A percentile compares a stretch with the other conserved stretches of the same genome.
Evolutionary conservation across 2,888 invertebrate genomes (phyloP).

Genomic region (Eristalis pertinax): DNA sequence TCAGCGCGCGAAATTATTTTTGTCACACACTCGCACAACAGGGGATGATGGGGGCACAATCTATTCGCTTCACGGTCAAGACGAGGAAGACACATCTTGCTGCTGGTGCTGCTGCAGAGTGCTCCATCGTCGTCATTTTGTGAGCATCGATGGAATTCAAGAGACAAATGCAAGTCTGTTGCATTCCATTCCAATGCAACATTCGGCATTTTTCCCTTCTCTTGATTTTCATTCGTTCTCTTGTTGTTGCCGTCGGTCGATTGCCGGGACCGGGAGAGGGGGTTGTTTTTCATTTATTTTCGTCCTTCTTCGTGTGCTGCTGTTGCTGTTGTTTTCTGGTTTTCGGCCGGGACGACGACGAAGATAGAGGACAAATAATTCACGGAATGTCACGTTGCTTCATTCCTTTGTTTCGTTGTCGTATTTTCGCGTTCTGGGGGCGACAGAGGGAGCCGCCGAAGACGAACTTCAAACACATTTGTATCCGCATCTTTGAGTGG

Average conservation of each 20-base stretch:
- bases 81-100: constrained; percentile 44
- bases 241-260: background rate
- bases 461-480: constrained; percentile 32
- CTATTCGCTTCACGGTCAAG: constrained; percentile 64
- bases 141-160: constrained; percentile 49
- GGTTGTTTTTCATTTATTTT: constrained; percentile 49
- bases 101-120: constrained; percentile 28
- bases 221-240: constrained; percentile 34
- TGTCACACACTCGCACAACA: constrained; percentile 38
- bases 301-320: constrained; percentile 9
- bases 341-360: constrained; percentile 23
- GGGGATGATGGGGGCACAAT: constrained; percentile 31
- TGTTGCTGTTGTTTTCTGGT: background rate
- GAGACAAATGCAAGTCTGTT: constrained; percentile 69
- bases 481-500: background rate
- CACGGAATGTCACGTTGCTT: constrained; percentile 72
- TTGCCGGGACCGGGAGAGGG: background rate
- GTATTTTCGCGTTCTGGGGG: background rate
- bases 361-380: constrained; percentile 51
- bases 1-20: constrained; percentile 66
- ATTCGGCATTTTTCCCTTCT: constrained; percentile 61
- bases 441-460: constrained; percentile 18
- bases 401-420: constrained; percentile 66
- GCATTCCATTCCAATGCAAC: constrained; percentile 70
- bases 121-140: constrained; percentile 26